Evolutionary conservation across 2,888 invertebrate genomes (phyloP), one percentile per base, ranked within the genome.

Genomic region (Tipula unca): DNA sequence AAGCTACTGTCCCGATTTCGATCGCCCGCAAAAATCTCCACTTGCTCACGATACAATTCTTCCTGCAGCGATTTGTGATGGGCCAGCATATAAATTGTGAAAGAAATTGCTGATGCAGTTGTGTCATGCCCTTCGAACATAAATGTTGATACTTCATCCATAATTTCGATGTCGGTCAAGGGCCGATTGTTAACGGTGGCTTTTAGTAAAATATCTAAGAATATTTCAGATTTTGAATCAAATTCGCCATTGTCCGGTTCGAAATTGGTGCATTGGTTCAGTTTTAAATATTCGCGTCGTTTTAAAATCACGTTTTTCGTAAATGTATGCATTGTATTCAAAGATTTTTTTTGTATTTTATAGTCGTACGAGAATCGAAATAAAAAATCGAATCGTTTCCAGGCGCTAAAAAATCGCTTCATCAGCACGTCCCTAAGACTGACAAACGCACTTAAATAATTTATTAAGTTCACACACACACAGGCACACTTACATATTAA

Each of bases 51-150:
- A 3, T 90, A 90, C 36, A 93, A 89, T 88, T 92, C 92, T 85
- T 91, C 91, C 89, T 93, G 93, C 0, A 92, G 88, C 29, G 92
- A 90, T 4, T 91, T 90, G 87, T 92, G 89, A 85, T 92, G 90
- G 0, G 93, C 92, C 0, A 94, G 89, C 86, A 92, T 89, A 87
- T 91, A 92, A 0, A 92, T 89, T 0, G 91, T 88, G 88, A 92
- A 94, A 0, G 90, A 89, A 10, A 93, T 90, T 0, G 92, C 93
- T 0, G 93, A 93, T 0, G 93, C 92, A 0, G 93, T 93, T 0
- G 93, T 93, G 87, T 93, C 93, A 86, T 93, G 93, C 0, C 93
- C 93, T 32, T 88, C 90, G 87, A 90, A 90, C 88, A 90, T 89
- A 86, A 90, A 90, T 1, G 90, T 90, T 4, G 90, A 89, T 0